Conservation (phyloP, 2,113 vertebrate genomes). For the Labeo rohita region DNA sequence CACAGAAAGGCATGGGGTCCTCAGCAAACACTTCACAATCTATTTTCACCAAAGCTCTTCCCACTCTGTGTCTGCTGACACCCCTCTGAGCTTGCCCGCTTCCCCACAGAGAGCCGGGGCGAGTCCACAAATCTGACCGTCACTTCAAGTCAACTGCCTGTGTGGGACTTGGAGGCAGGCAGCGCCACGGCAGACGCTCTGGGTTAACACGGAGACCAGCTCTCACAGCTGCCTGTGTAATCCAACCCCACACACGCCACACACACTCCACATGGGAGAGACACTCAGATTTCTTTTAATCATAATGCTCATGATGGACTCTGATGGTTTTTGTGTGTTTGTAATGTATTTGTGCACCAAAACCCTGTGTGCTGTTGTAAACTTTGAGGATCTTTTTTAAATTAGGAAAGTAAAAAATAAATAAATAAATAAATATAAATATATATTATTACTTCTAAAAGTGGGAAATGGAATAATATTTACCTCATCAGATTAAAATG, state of each 20-base stretch:
- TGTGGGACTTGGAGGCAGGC: conserved; percentile 29
- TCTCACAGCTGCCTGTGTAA: conserved; percentile 52
- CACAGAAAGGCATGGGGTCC: conserved; percentile 47
- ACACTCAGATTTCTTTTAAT: conserved; percentile 12
- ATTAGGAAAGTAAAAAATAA: neutral
- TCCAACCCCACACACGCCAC: conserved; percentile 49
- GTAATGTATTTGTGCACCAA: neutral
- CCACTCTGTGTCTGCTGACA: conserved; percentile 4
- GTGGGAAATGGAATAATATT: neutral
- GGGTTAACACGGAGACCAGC: conserved; percentile 41
- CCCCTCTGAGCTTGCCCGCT: conserved; percentile 40
- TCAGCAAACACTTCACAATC: conserved; percentile 57
- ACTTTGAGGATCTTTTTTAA: neutral
- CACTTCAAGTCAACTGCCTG: conserved; percentile 56
- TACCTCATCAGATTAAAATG: neutral
- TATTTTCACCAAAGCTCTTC: conserved; percentile 56
- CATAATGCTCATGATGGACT: conserved; percentile 3
- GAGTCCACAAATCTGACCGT: conserved; percentile 49
- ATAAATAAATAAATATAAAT: neutral
- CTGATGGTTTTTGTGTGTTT: conserved; percentile 5
- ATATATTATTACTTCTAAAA: neutral
- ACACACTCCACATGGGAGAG: neutral
- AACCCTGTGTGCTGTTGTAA: neutral
- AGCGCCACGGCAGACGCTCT: conserved; percentile 42
- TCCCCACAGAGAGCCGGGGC: conserved; percentile 53